Evolutionary conservation across 2,113 vertebrate species (phyloP).

Genomic region (Bucco capensis): DNA sequence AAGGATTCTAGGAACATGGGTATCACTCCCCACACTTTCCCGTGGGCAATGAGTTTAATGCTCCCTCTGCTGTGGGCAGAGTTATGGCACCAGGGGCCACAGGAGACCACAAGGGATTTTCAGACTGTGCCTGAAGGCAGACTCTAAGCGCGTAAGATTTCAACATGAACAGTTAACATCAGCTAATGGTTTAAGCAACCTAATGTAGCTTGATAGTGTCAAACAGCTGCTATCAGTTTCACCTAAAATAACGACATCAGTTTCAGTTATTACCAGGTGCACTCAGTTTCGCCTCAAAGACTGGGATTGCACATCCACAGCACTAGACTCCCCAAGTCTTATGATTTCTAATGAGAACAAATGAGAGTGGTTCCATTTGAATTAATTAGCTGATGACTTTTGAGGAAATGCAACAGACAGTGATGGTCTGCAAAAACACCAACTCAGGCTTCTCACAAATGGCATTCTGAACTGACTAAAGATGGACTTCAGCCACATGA

Average conservation of each 20-base stretch:
- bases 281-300: neutral
- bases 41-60: no score
- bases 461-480: neutral
- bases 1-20: no score
- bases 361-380: neutral
- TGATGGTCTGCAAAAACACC: neutral
- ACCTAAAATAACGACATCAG: neutral
- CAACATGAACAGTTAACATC: neutral
- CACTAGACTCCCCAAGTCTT: neutral
- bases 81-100: no score
- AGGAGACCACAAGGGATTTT: no score
- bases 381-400: neutral
- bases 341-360: neutral
- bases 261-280: neutral
- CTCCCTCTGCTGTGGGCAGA: no score
- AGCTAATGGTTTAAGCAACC: neutral
- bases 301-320: neutral
- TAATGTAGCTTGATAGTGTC: neutral
- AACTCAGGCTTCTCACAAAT: neutral
- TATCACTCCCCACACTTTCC: no score
- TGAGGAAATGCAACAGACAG: neutral
- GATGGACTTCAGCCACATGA: neutral
- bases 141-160: neutral
- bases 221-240: neutral
- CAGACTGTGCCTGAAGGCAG: no score